A percentile compares a stretch with the other conserved stretches of the same genome.
phyloP scores from a whole-genome alignment of 2,888 invertebrate species.

The Hirtodrosophila confusa region DNA sequence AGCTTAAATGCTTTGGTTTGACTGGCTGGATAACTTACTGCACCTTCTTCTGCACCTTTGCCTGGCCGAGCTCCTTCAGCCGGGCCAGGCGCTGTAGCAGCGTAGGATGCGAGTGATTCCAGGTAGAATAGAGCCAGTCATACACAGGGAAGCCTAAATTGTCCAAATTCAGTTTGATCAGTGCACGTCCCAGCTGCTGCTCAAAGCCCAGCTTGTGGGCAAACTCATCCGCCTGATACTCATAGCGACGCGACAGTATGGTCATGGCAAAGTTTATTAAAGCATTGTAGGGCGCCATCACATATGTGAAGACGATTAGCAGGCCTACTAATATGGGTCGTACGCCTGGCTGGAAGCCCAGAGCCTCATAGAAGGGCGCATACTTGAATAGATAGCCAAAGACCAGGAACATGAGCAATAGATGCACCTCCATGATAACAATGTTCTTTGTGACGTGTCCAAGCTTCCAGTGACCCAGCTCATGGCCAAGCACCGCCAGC shows the following conservation, averaged over 20 bases:
- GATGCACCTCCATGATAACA: slow-evolving; percentile 91
- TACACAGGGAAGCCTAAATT: slow-evolving; percentile 98
- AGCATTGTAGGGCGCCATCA: slow-evolving; percentile 96
- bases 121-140: slow-evolving; percentile 95
- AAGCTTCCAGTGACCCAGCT: slow-evolving; percentile 98
- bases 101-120: slow-evolving; percentile 99
- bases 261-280: slow-evolving; percentile 93
- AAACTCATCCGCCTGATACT: slow-evolving; percentile 98
- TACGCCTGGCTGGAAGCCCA: slow-evolving; percentile 92
- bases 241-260: slow-evolving; percentile 93
- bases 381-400: slow-evolving; percentile 88
- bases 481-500: slow-evolving; percentile 97
- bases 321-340: slow-evolving; percentile 96
- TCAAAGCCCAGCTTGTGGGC: slow-evolving; percentile 92
- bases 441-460: slow-evolving; percentile 95
- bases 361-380: slow-evolving; percentile 91
- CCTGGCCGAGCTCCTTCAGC: slow-evolving; percentile 66
- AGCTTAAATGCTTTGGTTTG: slow-evolving; percentile 67
- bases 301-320: slow-evolving; percentile 93
- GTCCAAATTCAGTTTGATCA: slow-evolving; percentile 96
- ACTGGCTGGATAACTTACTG: slow-evolving; percentile 38
- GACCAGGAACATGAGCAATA: slow-evolving; percentile 88
- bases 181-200: slow-evolving; percentile 90
- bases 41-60: slow-evolving; percentile 41
- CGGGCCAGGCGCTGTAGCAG: slow-evolving; percentile 92